phyloP scores from a whole-genome alignment of 64 coral and sea anemone genomes.

The Montipora capricornis region DNA sequence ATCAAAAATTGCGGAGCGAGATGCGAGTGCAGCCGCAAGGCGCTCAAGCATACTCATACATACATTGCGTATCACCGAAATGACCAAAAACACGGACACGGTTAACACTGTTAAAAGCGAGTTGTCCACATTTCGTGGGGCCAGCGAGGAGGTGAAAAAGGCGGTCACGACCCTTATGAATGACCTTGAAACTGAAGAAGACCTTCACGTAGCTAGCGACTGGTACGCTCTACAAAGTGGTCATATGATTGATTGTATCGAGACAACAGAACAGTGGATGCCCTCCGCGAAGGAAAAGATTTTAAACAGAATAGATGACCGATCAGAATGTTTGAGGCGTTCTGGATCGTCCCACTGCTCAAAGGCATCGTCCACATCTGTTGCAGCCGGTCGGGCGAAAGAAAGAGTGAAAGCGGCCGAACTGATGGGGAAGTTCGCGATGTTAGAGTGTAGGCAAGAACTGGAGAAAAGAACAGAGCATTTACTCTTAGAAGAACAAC shows the following conservation, averaged over 20 bases:
- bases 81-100: too few relatives aligned
- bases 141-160: too few relatives aligned
- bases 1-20: too few relatives aligned
- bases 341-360: neutral
- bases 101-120: too few relatives aligned
- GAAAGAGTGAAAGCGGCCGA: neutral
- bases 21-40: too few relatives aligned
- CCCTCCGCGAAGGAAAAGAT: neutral
- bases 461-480: neutral
- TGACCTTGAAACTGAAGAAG: too few relatives aligned
- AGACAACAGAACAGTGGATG: neutral
- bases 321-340: neutral
- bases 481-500: conserved; percentile 8
- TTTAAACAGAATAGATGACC: neutral
- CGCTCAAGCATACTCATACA: too few relatives aligned
- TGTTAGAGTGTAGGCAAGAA: conserved; percentile 21
- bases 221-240: neutral
- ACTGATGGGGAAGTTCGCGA: conserved; percentile 2
- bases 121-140: too few relatives aligned
- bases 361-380: neutral
- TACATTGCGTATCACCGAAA: too few relatives aligned
- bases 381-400: neutral
- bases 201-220: neutral
- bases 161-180: too few relatives aligned
- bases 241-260: conserved; percentile 10